Base-by-base conservation (phyloP, 2,113 vertebrate genomes). In the Ivindomyrus marchei region DNA sequence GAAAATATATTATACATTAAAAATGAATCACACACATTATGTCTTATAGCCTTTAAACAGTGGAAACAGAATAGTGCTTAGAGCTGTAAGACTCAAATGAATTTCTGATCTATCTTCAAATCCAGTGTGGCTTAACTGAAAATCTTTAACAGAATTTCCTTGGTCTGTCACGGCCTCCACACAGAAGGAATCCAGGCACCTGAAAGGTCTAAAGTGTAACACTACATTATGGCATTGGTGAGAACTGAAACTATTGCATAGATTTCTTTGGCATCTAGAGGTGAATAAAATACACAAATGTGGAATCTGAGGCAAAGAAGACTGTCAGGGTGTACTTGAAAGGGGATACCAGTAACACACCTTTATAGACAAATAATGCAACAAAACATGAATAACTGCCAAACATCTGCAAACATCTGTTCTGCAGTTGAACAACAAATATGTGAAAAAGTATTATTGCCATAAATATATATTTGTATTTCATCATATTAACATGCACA, bases 251-350 rank as follows among this genome's bases (percentile, higher is more conserved):
- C 31, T 56, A 21, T 36, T 50, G 46, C 62, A 89, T 50, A 77
- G 42, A 86, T 74, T 89, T 89, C 88, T 80, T 89, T 89, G 88
- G 88, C 66, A 19, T 77, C 66, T 77, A 77, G 88, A 89, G n/a
- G 62, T 80, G 62, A 89, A 66, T 74, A 88, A 89, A 77, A 77
- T 88, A 66, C 85, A 52, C 4, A 52, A 46, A 77, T 39, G 62
- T 47, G 10, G 9, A 39, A 3, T 21, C 45, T 31, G 47, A 84
- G 42, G 8, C 45, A 85, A 39, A 39, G 31, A 19, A 42, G 31
- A 80, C 36, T 19, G 74, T 39, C 70, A 77, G 13, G 70, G 31
- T 80, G 36, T 42, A 42, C 36, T 80, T 80, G 36, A 42, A 39
- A 80, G 4, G 31, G 15, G 19, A 80, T 80, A 80, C 5, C 74